A percentile compares a stretch with the other conserved stretches of the same genome.
Evolutionary conservation across 2,797 vertebrate species (phyloP).

Genomic region (Pyrocephalus nanus): DNA sequence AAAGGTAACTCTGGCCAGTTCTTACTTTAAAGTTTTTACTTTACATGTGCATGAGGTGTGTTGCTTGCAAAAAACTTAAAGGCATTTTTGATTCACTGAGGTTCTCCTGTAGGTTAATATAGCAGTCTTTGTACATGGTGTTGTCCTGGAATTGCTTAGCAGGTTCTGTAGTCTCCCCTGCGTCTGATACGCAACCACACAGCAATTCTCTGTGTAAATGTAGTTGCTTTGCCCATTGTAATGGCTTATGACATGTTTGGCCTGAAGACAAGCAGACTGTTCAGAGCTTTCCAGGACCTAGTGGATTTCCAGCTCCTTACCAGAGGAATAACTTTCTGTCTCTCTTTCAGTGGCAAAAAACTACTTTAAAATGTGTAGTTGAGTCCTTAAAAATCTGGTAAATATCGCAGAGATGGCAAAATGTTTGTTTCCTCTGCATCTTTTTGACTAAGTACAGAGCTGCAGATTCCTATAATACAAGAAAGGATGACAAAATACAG

Average conservation of each 20-base stretch:
- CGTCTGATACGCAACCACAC: not conserved
- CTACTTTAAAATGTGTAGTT: not conserved
- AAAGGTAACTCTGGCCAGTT: not conserved
- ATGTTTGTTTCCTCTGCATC: not conserved
- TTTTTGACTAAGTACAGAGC: not conserved
- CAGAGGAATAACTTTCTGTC: not conserved
- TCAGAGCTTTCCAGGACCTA: not conserved
- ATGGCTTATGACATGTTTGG: not conserved
- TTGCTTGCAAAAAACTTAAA: not conserved
- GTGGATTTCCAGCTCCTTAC: not conserved
- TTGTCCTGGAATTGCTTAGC: not conserved
- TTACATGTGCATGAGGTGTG: not conserved
- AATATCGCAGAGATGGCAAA: not conserved
- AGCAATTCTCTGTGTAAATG: not conserved
- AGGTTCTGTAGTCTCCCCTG: not conserved
- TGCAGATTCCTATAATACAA: not conserved
- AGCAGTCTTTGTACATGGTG: not conserved
- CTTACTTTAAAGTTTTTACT: not conserved
- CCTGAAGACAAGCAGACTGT: not conserved
- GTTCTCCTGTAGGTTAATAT: not conserved
- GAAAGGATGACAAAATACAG: not conserved
- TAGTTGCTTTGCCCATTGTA: not conserved
- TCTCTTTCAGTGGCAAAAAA: not conserved
- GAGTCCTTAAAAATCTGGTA: not conserved
- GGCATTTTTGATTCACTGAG: not conserved